phyloP scores from a whole-genome alignment of 2,113 vertebrate genomes.

The Campylomormyrus tamandua region DNA sequence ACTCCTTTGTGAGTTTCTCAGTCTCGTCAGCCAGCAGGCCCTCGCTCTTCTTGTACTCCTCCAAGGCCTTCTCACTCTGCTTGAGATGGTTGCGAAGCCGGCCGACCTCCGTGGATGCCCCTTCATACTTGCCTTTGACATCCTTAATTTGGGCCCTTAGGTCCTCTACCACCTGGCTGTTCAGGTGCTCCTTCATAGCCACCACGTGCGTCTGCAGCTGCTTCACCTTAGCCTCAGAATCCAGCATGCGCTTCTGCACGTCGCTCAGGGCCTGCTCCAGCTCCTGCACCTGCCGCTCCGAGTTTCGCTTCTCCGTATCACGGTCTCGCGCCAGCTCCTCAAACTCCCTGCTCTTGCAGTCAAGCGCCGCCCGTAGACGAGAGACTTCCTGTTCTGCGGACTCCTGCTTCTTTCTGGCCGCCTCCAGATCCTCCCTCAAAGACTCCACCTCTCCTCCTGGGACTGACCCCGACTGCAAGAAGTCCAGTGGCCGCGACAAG shows the following conservation, averaged over 20 bases:
- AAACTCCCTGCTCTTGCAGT: conserved; percentile 71
- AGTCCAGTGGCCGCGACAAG: conserved; percentile 69
- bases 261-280: conserved; percentile 87
- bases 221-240: conserved; percentile 92
- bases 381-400: conserved; percentile 65
- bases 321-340: conserved; percentile 64
- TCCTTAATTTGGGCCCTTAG: conserved; percentile 79
- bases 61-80: conserved; percentile 76
- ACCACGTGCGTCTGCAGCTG: conserved; percentile 92
- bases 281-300: conserved; percentile 79
- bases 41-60: conserved; percentile 79
- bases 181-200: conserved; percentile 84
- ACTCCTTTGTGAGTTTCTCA: conserved; percentile 65
- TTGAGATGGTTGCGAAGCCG: conserved; percentile 82
- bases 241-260: conserved; percentile 95
- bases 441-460: conserved; percentile 57
- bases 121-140: conserved; percentile 82
- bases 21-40: conserved; percentile 70
- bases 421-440: conserved; percentile 68
- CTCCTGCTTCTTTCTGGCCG: conserved; percentile 60
- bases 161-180: conserved; percentile 62
- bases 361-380: conserved; percentile 69
- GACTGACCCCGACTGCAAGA: conserved; percentile 41
- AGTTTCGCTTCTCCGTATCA: conserved; percentile 72
- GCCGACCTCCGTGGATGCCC: conserved; percentile 81